These are phyloP conservation scores for Aldrovandia affinis DNA, from an alignment of 2,797 vertebrate genomes.

Conservation along the genomic window DNA sequence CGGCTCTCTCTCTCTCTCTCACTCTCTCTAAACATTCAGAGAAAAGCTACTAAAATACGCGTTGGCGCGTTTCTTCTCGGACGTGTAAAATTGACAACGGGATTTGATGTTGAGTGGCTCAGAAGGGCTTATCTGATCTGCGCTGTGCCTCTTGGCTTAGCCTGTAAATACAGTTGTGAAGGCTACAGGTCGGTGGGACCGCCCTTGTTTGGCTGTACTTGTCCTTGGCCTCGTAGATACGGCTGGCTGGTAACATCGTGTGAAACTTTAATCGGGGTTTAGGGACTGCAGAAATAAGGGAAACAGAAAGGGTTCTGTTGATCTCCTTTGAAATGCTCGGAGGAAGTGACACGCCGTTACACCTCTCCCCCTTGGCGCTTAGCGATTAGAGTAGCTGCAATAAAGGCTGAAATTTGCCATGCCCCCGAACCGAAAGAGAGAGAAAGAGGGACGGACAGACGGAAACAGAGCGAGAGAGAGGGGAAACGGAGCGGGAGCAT, in stretches of 20 bases:
- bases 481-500: constrained; percentile 59
- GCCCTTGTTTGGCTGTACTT: background rate
- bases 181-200: background rate
- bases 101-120: background rate
- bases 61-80: background rate
- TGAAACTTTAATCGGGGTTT: background rate
- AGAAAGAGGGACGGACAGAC: constrained; percentile 36
- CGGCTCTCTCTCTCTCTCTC: background rate
- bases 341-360: background rate
- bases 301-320: background rate
- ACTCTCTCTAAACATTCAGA: background rate
- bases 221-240: background rate
- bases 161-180: background rate
- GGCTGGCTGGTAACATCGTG: background rate
- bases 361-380: background rate
- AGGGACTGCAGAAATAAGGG: background rate
- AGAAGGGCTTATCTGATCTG: background rate
- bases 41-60: background rate
- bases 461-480: constrained; percentile 31
- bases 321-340: constrained; percentile 7
- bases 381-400: background rate
- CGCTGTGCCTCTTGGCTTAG: background rate
- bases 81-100: background rate
- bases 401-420: background rate
- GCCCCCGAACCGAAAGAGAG: constrained; percentile 14